Base-by-base conservation (phyloP, 2,888 invertebrate genomes). In the Lasioglossum leucozonium region DNA sequence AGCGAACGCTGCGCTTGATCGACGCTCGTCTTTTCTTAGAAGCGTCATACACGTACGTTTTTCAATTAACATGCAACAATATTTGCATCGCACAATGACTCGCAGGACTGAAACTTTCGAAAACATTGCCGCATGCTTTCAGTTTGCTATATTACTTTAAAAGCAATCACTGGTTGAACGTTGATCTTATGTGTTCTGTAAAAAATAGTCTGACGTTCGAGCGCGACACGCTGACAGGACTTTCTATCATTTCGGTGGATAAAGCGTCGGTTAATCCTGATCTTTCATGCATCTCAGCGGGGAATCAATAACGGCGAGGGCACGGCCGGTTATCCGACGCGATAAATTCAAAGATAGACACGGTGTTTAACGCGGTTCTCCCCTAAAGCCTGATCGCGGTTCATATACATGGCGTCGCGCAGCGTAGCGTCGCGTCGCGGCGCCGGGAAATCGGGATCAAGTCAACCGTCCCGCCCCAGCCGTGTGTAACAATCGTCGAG, bases 401-500 rank as follows among this genome's bases (percentile, higher is more conserved):
- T 77, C 83, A 82, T 83, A 84, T 88, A 85, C 55, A n/a, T 88
- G 83, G 85, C 77, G 79, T 58, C 82, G 84, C 37, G 69, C n/a
- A 37, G 34, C 34, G 34, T 34, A 34, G 34, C 34, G 34, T 34
- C 34, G 67, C 67, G 37, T 67, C 67, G 67, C 79, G 79, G 77
- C 84, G 81, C 76, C 84, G 76, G 81, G 81, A 67, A 86, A 81
- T 87, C 83, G 81, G 82, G 88, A 90, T 90, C 90, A 86, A 90
- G 90, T 89, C 89, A 89, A 90, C 91, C 87, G 82, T 84, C 78
- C 88, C 81, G 77, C 79, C 67, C 84, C 83, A 42, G 77, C 65
- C 72, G 42, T 40, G 79, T 87, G 89, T 89, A 84, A 89, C 89
- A 84, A 89, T 84, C 81, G 91, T 85, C 74, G 89, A 89, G 88